Percentiles rank a stretch among this genome's conserved stretches.
These are phyloP conservation scores for Trachelus troglodyta DNA, from an alignment of 2,888 invertebrate species.

Conservation along the genomic window DNA sequence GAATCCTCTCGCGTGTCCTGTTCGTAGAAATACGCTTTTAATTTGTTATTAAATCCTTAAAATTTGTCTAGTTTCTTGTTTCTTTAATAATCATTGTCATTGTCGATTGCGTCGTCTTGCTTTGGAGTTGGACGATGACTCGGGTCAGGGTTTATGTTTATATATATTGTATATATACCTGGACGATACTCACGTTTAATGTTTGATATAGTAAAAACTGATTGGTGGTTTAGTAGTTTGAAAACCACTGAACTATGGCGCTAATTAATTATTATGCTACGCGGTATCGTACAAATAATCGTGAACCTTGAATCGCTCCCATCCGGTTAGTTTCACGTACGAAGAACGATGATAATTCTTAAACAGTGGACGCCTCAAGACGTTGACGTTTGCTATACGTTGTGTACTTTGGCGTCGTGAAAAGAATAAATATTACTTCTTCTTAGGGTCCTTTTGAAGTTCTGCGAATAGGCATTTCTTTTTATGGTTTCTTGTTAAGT, in stretches of 20 bases:
- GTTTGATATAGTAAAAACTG: neutral
- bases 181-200: neutral
- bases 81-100: neutral
- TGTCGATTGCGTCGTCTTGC: neutral
- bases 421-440: neutral
- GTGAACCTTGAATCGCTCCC: neutral
- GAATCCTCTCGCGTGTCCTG: neutral
- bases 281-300: conserved; percentile 17
- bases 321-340: neutral
- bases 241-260: neutral
- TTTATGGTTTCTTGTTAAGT: neutral
- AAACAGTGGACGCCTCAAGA: neutral
- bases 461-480: neutral
- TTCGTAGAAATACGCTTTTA: neutral
- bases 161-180: neutral
- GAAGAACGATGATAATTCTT: neutral
- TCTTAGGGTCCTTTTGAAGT: neutral
- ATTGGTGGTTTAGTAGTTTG: neutral
- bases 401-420: neutral
- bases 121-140: neutral
- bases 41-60: neutral
- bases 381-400: neutral
- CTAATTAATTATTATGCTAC: conserved; percentile 20
- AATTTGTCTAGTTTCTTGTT: neutral
- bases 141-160: neutral